Conservation (phyloP, 2,797 vertebrate genomes). For the Peromyscus nudipes region DNA sequence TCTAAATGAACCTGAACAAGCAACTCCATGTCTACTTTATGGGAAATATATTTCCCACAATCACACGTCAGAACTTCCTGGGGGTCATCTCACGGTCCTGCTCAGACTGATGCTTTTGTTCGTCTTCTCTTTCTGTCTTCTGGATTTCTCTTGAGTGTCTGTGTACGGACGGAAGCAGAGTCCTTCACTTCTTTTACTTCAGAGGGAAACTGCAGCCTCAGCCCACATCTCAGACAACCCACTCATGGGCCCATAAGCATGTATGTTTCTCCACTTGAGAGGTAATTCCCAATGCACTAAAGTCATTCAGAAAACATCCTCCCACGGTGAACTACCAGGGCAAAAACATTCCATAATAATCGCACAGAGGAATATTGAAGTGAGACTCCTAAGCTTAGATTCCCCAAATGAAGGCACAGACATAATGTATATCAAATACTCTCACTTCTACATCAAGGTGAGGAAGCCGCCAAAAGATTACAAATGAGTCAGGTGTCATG, state of each 20-base stretch:
- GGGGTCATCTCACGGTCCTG: background rate
- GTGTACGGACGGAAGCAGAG: background rate
- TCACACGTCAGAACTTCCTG: background rate
- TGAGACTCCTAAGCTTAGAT: background rate
- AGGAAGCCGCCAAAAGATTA: background rate
- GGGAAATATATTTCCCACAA: background rate
- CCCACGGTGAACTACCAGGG: background rate
- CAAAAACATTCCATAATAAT: background rate
- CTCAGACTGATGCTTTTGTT: background rate
- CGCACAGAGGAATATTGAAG: background rate
- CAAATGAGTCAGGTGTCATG: background rate
- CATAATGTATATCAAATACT: background rate
- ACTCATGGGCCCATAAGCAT: background rate
- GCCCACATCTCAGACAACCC: background rate
- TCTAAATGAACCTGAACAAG: background rate
- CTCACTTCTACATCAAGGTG: background rate
- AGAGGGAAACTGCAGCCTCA: background rate
- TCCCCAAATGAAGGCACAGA: background rate
- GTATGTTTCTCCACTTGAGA: background rate
- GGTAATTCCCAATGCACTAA: background rate
- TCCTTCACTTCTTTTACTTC: background rate
- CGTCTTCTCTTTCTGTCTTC: constrained; percentile 2
- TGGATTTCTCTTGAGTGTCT: background rate
- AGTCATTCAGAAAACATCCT: background rate
- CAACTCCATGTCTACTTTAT: background rate